Evolutionary conservation across 2,113 vertebrate species (phyloP), one percentile per base, ranked within the genome.

Genomic region (Ranitomeya imitator): DNA sequence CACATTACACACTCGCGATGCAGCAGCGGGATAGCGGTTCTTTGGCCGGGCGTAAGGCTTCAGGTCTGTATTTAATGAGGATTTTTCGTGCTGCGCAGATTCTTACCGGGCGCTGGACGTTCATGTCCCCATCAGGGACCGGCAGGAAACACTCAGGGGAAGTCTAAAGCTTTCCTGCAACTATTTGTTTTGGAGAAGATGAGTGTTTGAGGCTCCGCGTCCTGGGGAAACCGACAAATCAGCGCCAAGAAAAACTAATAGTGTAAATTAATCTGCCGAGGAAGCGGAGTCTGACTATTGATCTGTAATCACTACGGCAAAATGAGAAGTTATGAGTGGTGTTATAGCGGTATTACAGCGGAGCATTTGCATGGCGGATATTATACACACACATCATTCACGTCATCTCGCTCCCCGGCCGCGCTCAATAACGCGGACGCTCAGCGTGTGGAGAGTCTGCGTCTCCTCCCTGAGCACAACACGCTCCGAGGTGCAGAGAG

Each of bases 361-460:
- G 60, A 55, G n/a, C 23, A 87, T 87, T 87, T 79, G 86, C 86
- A 87, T 87, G 45, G 60, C 52, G 71, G 86, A 65, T 80, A 87
- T 87, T 87, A 59, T 79, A 69, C 77, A 67, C 86, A 81, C 86
- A 71, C 78, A 87, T 87, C 78, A 87, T 69, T 71, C 11, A 57
- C 59, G 78, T 80, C 86, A 57, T 9, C 37, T 69, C 6, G 9
- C 10, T 71, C 26, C 63, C 26, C 12, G 13, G 7, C 5, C 10
- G 14, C 26, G 16, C 21, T 67, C 52, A 86, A 61, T 54, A 52
- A 86, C 83, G 59, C 52, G 31, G 55, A 59, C 37, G 37, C 26
- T 37, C 5, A 74, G 21, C 21, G 14, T 45, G 26, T 19, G 1
- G 14, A 60, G 37, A 8, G n/a, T 52, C 52, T 73, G 1, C 71